Evolutionary conservation across 1,140 invertebrate species (phyloP), one percentile per base, ranked within the genome.

Genomic region (Drosophila busckii): DNA sequence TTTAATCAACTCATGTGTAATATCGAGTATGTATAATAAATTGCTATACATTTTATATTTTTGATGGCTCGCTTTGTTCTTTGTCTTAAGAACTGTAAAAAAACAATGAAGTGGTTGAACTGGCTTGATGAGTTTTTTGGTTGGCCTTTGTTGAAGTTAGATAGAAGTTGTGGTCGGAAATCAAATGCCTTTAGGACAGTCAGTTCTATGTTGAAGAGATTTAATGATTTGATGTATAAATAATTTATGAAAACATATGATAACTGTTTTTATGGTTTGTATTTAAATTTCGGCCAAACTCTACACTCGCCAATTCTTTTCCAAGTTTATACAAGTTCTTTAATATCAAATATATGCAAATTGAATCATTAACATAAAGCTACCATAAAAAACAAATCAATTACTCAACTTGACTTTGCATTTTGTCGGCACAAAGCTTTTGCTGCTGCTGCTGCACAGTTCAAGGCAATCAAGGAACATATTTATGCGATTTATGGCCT

Each of bases 401-500:
- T 40, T 45, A 28, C 32, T 22, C 15, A 52, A 17, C 17, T 41
- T 34, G 46, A 15, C 16, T 52, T 41, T 19, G 26, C 26, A 20
- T 44, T 19, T 31, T 44, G 41, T 22, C 19, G 10, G 16, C 25
- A 12, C 12, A 20, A 25, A 50, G n/a, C n/a, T 53, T 65, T 41
- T 8, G 13, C 16, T 29, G 50, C 29, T 16, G 38, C 28, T 34
- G 42, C 37, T 42, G 50, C 13, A 34, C 13, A 49, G 38, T 56
- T 50, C 75, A 78, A 78, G 73, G 73, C 56, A 53, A 60, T 56
- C 73, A 5, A 65, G 63, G 48, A 64, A 45, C 52, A 16, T 26
- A 46, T 67, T 63, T 46, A 40, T 54, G 41, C 26, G 53, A 65
- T 48, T 76, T 53, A 67, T 70, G 61, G 52, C 62, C 37, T 25